Base-by-base conservation (phyloP, 1,140 invertebrate genomes). In the Scaptodrosophila lebanonensis region DNA sequence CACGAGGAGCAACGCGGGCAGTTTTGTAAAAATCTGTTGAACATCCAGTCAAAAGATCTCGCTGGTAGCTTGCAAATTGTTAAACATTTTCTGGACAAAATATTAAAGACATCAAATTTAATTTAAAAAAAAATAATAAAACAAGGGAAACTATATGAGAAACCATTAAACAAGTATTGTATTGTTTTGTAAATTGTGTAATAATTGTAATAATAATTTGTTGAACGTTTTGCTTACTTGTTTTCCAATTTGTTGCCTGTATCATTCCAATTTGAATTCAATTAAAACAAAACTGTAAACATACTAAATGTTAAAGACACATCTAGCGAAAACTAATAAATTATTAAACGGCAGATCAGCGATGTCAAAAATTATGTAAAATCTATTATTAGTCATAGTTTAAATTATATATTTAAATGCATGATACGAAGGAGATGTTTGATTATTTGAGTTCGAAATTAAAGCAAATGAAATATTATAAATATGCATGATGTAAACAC, bases 401-500 rank as follows among this genome's bases (percentile, higher is more conserved):
- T 82, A 82, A 82, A 82, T 82, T 66, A 79, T 73, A 82, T 79
- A 79, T 79, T 82, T 79, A 79, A 79, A 79, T 73, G 73, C 68
- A 79, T 79, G 72, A 79, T 66, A 62, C 56, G 66, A 82, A 52
- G 18, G 8, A 27, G 30, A 32, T 39, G 13, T n/a, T n/a, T n/a
- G n/a, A n/a, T n/a, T n/a, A n/a, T n/a, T n/a, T n/a, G n/a, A n/a
- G n/a, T n/a, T n/a, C n/a, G n/a, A 38, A 18, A 39, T 22, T 15
- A 51, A 40, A 40, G 7, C 13, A 39, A 18, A 33, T 73, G 69
- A 66, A 66, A 64, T 59, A 64, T 50, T 76, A 66, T 73, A 57
- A 79, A 71, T 82, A 82, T 66, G 82, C 66, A 73, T 82, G 66
- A 62, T 79, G 75, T 79, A 82, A 73, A 79, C 22, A 75, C 65